Evolutionary conservation across 2,888 invertebrate genomes (phyloP), one percentile per base, ranked within the genome.

Genomic region (Altica lythri): DNA sequence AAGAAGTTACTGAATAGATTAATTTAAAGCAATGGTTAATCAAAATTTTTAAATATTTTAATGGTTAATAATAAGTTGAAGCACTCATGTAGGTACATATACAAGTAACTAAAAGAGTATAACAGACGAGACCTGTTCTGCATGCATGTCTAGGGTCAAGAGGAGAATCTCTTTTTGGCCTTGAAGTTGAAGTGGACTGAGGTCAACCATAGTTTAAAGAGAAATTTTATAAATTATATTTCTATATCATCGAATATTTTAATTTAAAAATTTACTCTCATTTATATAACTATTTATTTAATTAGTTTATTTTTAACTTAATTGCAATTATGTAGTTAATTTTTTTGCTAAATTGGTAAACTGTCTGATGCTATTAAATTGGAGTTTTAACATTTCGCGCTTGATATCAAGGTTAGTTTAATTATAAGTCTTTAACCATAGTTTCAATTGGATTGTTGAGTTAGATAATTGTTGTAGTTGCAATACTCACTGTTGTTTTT

Each of bases 91-190:
- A 12, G 38, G 19, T 22, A n/a, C n/a, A n/a, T n/a, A n/a, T n/a
- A n/a, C n/a, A n/a, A n/a, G n/a, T n/a, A n/a, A n/a, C n/a, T n/a
- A n/a, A n/a, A n/a, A n/a, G 29, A 18, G 8, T n/a, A 18, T 27
- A 35, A 2, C 38, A 47, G 53, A 44, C 53, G 48, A 37, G 48
- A 44, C 53, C 48, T 54, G n/a, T n/a, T n/a, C n/a, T n/a, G n/a
- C n/a, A n/a, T n/a, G 50, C 50, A 51, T 34, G 58, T 59, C 58
- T 53, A 55, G 50, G 58, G 58, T 59, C 58, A 55, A 58, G 58
- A 58, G 45, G 57, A 54, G 51, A 54, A 45, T 49, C 55, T 59
- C 42, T 40, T 38, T 45, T 46, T 53, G 45, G 43, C 58, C 58
- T 59, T 59, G 55, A 49, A 47, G 46, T 45, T 40, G 50, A 47